Evolutionary conservation across 2,113 vertebrate genomes (phyloP), one percentile per base, ranked within the genome.

Genomic region (Rutilus rutilus): DNA sequence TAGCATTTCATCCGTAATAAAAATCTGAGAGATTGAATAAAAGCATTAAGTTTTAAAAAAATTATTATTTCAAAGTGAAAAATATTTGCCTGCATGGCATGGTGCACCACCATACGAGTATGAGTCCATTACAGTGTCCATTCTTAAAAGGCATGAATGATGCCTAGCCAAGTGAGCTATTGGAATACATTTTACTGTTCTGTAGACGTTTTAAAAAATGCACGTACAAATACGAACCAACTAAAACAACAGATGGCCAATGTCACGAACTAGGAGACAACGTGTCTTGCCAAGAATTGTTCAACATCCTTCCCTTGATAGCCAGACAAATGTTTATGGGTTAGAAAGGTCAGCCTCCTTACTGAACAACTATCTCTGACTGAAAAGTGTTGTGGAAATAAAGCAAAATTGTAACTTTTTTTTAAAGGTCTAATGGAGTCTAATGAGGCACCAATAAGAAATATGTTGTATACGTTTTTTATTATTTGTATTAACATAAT

Each of bases 161-260:
- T 75, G 23, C 3, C 36, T 71, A 1, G 3, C 7, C 67, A 39
- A 71, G 39, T 74, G 5, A 47, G 25, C 39, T 47, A 74, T 10
- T 15, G 39, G 10, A 45, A 11, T 9, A 59, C 9, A 36, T 59
- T 6, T 78, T 39, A 36, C 21, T 78, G 33, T 23, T 9, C 21
- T 78, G 11, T 60, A 45, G 42, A 62, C 17, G 4, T 42, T 45
- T 25, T 14, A 45, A 62, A 25, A 25, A n/a, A 42, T 30, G 54
- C 47, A 75, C 2, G 3, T 27, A 25, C 42, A 42, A 2, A 10
- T 42, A 9, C 19, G 36, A 59, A 36, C 76, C 19, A 57, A 39
- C n/a, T 78, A 27, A 36, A 86, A 69, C 75, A 86, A 69, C 75
- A 86, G 57, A 86, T 84, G 85, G 25, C 0, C 5, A 14, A 59